A percentile compares a stretch with the other conserved stretches of the same genome.
Evolutionary conservation across 30 jellyfish, hydroid and myxozoan genomes (phyloP).

Genomic region (Cassiopea andromeda): DNA sequence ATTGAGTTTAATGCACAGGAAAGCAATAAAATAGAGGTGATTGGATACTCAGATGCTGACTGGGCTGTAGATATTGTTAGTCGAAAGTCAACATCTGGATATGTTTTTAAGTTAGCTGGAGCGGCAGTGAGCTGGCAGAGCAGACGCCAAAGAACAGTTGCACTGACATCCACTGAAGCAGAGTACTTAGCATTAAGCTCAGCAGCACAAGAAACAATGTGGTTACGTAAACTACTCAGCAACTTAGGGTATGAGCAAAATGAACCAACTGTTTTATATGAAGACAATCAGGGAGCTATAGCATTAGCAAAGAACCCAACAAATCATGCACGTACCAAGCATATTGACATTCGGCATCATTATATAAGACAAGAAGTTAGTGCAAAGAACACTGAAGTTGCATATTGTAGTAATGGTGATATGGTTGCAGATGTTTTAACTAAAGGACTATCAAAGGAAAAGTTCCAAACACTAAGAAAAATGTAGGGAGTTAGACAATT

Average conservation of each 20-base stretch:
- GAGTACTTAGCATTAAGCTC: constrained; percentile 37
- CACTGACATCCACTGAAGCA: constrained; percentile 47
- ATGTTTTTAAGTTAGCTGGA: constrained; percentile 10
- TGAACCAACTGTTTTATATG: constrained; percentile 8
- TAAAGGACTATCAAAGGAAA: not conserved
- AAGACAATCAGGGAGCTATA: constrained; percentile 56
- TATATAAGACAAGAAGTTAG: constrained; percentile 15
- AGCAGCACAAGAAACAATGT: constrained; percentile 47
- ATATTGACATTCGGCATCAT: constrained; percentile 27
- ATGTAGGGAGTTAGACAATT: not conserved
- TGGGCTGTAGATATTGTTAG: constrained; percentile 51
- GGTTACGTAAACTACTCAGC: constrained; percentile 4
- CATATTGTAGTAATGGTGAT: not conserved
- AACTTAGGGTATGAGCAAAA: constrained; percentile 26
- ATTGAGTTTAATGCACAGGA: not conserved
- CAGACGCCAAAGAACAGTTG: constrained; percentile 16
- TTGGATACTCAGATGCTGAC: constrained; percentile 40
- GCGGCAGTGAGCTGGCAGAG: constrained; percentile 25
- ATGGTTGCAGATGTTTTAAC: not conserved
- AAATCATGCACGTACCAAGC: constrained; percentile 34
- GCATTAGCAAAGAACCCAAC: constrained; percentile 36
- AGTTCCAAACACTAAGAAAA: not conserved
- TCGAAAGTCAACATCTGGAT: constrained; percentile 45
- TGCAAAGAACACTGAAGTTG: not conserved
- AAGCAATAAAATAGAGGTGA: not conserved